Evolutionary conservation across 2,888 invertebrate genomes (phyloP), one percentile per base, ranked within the genome.

Genomic region (Penaeus monodon): DNA sequence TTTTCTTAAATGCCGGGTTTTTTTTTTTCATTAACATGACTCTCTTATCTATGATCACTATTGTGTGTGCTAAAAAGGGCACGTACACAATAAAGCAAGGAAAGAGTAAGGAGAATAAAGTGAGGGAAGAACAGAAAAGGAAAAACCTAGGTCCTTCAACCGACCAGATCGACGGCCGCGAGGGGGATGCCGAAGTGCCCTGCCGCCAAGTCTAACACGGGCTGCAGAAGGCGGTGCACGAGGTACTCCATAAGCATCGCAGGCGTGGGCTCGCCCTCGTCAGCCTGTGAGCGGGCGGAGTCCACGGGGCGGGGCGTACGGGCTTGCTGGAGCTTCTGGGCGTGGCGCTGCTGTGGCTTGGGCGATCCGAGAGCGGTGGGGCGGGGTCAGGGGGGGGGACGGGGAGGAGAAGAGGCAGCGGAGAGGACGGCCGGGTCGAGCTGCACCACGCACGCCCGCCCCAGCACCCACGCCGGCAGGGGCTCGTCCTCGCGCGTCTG

Each of bases 391-490:
- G 12, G 78, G 44, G 44, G 22, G 86, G 78, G 44, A 57, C 49
- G 17, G 86, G 86, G 29, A 87, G 49, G 33, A 84, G 81, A 14
- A 14, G 76, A 49, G 76, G 74, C 70, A 1, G 57, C 38, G 22
- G 68, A 74, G 24, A 88, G 77, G 12, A 64, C 66, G 29, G 76
- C 66, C 14, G 76, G 81, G 29, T 64, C 81, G n/a, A 88, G 20
- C 77, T 88, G 88, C 29, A 88, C 84, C 38, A 84, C 44, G n/a
- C 76, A 77, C 10, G 88, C 66, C 10, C 88, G 80, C 6, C 81
- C 84, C 76, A 88, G 38, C 63, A 88, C 84, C 84, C 88, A 84
- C 29, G 12, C 33, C 7, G 88, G 88, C 20, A 88, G 64, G 44
- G 81, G 84, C n/a, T 88, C 73, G 44, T 80, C n/a, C 24, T 79